Evolutionary conservation across 2,888 invertebrate species (phyloP).

Genomic region (Parthenolecanium corni): DNA sequence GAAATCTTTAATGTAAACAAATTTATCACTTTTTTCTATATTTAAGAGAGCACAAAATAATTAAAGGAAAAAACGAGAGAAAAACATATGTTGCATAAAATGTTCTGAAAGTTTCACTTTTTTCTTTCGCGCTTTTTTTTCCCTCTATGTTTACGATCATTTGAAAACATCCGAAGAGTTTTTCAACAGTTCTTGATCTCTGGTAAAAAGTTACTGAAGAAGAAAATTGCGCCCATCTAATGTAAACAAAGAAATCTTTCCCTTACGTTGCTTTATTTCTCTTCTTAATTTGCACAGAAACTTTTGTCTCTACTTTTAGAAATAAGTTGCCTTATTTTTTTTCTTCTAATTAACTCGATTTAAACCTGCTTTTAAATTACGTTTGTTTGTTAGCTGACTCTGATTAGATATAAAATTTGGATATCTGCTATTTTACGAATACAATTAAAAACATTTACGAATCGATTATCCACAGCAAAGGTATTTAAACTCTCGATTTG

Average conservation of each 20-base stretch:
- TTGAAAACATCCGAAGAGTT: constrained; percentile 7
- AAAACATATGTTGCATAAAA: too few species aligned
- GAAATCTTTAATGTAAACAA: too few species aligned
- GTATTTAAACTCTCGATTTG: too few species aligned
- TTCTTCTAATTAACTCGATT: constrained; percentile 25
- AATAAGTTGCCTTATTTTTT: constrained; percentile 12
- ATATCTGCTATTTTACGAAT: constrained; percentile 12
- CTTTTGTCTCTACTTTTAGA: constrained; percentile 20
- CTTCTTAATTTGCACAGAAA: constrained; percentile 24
- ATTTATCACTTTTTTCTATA: too few species aligned
- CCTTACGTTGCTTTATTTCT: constrained; percentile 19
- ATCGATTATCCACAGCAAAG: not conserved
- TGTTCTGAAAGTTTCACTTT: too few species aligned
- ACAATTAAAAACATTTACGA: constrained; percentile 7
- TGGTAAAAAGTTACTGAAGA: constrained; percentile 15
- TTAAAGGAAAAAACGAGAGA: too few species aligned
- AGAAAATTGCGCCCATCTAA: constrained; percentile 26
- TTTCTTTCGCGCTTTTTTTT: not conserved
- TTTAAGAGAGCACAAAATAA: too few species aligned
- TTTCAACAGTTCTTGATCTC: constrained; percentile 25
- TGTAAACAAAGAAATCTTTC: constrained; percentile 27
- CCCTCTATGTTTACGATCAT: not conserved
- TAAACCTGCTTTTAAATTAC: constrained; percentile 13
- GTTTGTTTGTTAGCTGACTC: constrained; percentile 20
- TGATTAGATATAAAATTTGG: constrained; percentile 17